Evolutionary conservation across 2,888 invertebrate genomes (phyloP).

Genomic region (Trissonchulus latispiculum): DNA sequence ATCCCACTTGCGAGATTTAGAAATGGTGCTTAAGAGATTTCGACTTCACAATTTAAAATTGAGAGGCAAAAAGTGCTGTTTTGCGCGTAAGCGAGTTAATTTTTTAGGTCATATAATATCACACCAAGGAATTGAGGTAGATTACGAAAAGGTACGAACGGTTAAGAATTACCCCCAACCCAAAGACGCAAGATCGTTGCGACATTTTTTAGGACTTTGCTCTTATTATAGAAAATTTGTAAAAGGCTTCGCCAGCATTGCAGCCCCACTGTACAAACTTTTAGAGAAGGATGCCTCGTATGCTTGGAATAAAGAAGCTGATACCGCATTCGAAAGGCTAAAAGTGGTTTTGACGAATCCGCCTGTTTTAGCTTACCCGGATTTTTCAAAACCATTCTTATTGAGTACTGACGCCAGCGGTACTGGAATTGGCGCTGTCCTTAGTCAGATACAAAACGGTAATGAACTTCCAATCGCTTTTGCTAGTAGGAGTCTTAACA

Average conservation of each 20-base stretch:
- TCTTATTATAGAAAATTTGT: no score
- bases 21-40: not conserved
- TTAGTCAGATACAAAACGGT: conserved; percentile 27
- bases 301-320: not conserved
- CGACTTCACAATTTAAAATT: not conserved
- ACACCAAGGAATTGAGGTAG: no score
- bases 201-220: not conserved
- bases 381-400: conserved; percentile 26
- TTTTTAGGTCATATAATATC: not conserved
- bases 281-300: not conserved
- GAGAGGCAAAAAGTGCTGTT: not conserved
- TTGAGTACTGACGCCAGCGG: conserved; percentile 31
- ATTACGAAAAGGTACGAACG: no score
- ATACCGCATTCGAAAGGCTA: conserved; percentile 23
- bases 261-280: no score
- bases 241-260: no score
- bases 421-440: conserved; percentile 31
- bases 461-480: conserved; percentile 30
- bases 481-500: conserved; percentile 28
- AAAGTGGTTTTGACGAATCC: conserved; percentile 19
- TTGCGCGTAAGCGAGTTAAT: not conserved
- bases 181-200: not conserved
- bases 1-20: not conserved
- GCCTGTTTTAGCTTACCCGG: conserved; percentile 28
- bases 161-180: not conserved